Base-by-base conservation (phyloP, 1,140 invertebrate species). In the Cyrtorhinus lividipennis region DNA sequence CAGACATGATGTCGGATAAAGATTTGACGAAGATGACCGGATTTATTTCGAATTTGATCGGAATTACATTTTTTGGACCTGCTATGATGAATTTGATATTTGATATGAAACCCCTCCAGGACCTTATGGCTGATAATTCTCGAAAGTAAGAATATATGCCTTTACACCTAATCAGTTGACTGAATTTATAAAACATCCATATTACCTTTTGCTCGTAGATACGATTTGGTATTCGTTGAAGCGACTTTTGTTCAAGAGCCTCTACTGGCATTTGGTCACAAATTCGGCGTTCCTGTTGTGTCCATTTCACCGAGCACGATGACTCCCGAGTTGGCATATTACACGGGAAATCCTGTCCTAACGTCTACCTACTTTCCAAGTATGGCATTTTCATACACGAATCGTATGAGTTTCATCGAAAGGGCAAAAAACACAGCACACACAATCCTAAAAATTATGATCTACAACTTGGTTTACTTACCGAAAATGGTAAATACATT, bases 351-450 rank as follows among this genome's bases (percentile, higher is more conserved):
- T 22, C 48, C 48, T 46, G 45, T 22, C 13, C 26, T 62, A 5
- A n/a, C 25, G 13, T 56, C 27, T 0, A 22, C 65, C 13, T 82
- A 81, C 66, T 73, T 83, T 0, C 80, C 83, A 0, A 72, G 72
- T 64, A 70, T 76, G 30, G 76, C 80, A 5, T 62, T 76, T 10
- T 70, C 72, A 1, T 76, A 76, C 27, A 68, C 71, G 22, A 77
- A 75, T 46, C 73, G 75, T 2, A 80, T 84, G 74, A 73, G 68
- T 26, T 80, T 83, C 66, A 64, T 75, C 8, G 71, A 81, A 44
- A 72, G 84, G 30, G 20, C 81, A 0, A 67, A 72, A 0, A 85
- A 85, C 66, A 61, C 63, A 48, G 24, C 59, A 23, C 45, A 24
- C 12, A 38, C 5, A 5, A 18, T 30, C 2, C 20, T 57, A 15